These are phyloP conservation scores for Chionoecetes opilio DNA, from an alignment of 1,140 invertebrate genomes.

Conservation along the genomic window DNA sequence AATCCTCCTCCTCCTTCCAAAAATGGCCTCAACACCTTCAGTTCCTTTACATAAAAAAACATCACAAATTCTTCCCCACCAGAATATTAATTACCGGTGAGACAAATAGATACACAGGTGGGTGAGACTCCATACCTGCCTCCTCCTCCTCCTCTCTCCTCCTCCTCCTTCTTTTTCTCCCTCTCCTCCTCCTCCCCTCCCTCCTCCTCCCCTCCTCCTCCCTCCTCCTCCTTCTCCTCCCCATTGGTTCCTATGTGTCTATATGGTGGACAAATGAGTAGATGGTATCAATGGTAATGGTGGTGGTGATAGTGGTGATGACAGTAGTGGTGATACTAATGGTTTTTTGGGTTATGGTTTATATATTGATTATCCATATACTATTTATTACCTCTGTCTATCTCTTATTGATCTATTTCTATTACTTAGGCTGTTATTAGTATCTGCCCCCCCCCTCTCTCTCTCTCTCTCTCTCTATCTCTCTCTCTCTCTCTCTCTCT, in stretches of 20 bases:
- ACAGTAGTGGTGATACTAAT: background rate
- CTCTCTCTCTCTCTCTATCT: no score
- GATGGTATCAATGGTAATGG: background rate
- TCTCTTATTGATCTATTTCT: no score
- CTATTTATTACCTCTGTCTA: no score
- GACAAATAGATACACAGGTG: background rate
- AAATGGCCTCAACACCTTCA: background rate
- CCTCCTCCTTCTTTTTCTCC: no score
- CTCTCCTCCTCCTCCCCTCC: background rate
- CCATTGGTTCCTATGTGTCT: background rate
- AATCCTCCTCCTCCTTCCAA: background rate
- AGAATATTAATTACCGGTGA: slow-evolving; percentile 17
- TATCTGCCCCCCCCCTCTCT: no score
- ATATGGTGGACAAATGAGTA: background rate
- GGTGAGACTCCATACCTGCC: background rate
- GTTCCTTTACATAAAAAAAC: background rate
- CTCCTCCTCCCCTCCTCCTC: background rate
- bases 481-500: no score
- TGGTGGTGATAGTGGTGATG: background rate
- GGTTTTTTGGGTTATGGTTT: no score
- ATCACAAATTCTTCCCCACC: background rate
- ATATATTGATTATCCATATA: no score
- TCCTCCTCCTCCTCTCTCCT: background rate
- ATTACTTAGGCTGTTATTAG: no score
- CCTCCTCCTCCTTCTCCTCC: background rate